Percentiles rank a stretch among this genome's conserved stretches.
phyloP scores from a whole-genome alignment of 2,888 invertebrate genomes.

The Dryobotodes eremita region DNA sequence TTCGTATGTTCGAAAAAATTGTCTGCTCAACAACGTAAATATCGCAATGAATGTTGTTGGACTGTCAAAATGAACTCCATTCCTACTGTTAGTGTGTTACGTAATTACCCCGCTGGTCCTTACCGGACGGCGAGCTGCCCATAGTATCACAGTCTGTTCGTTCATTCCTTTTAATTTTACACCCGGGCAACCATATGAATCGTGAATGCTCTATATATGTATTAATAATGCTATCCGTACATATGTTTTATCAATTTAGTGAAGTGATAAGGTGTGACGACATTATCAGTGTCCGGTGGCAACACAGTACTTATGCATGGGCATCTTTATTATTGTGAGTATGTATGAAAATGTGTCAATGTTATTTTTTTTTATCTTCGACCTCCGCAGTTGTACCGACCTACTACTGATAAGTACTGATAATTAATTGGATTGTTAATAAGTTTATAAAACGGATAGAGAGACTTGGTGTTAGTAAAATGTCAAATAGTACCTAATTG shows the following conservation, averaged over 20 bases:
- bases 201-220: constrained; percentile 1
- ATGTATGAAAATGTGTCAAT: constrained; percentile 7
- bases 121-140: too few species aligned
- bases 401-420: constrained; percentile 13
- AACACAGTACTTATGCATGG: not conserved
- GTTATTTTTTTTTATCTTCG: constrained; percentile 40
- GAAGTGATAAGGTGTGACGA: constrained; percentile 43
- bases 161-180: constrained; percentile 23
- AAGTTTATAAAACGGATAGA: not conserved
- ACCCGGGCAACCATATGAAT: not conserved
- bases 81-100: too few species aligned
- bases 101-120: too few species aligned
- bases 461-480: not conserved
- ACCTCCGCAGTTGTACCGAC: constrained; percentile 31
- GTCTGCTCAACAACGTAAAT: too few species aligned
- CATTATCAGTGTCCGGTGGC: constrained; percentile 47
- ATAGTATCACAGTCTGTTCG: not conserved
- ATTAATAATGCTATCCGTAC: constrained; percentile 13
- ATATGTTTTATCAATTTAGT: constrained; percentile 30
- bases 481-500: not conserved
- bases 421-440: not conserved
- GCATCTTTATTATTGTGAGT: not conserved
- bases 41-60: too few species aligned
- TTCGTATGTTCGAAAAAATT: too few species aligned
- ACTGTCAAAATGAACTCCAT: too few species aligned